Evolutionary conservation across 2,113 vertebrate genomes (phyloP), one percentile per base, ranked within the genome.

Genomic region (Ptilorrhoa leucosticta): DNA sequence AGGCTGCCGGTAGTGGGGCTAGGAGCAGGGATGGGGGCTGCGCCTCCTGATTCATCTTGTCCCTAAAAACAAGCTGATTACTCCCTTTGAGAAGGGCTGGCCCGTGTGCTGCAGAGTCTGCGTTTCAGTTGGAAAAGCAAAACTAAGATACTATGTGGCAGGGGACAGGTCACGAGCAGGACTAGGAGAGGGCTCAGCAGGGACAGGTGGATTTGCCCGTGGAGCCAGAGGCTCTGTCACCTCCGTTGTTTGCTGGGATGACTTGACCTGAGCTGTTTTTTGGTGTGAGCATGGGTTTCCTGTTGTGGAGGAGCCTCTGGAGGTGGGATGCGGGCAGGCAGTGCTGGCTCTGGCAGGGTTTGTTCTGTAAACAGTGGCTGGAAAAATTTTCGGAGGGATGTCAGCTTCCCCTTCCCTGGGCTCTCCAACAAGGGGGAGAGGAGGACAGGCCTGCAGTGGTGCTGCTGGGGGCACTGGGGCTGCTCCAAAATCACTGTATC

Each of bases 21-120:
- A 40, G 66, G 73, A 66, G 50, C 70, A 94, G 81, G 65, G 81
- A 69, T 51, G 65, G 82, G 57, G 65, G 15, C 64, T 77, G 81
- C 3, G 39, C 68, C 83, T 87, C 53, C 63, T 9, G 8, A 1
- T n/a, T 68, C 40, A 9, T 77, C 53, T 50, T 26, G 35, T 65
- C 72, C 88, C 83, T 84, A 35, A 83, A 82, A 83, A 50, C 79
- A 77, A 92, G 65, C 79, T 88, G 40, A 35, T 86, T 71, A 21
- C 31, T 85, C 50, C 56, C 96, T 94, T 93, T 19, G 18, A 92
- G 96, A 95, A 93, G 95, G 95, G 87, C 88, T 95, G 94, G 64
- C 87, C 71, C 56, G 33, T 83, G 47, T 89, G 51, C 70, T 31
- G 91, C 93, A 56, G 85, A 94, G 79, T 68, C 78, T 72, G 53